phyloP scores from a whole-genome alignment of 92 coral and sea anemone species.

The Epizoanthus ramosus region DNA sequence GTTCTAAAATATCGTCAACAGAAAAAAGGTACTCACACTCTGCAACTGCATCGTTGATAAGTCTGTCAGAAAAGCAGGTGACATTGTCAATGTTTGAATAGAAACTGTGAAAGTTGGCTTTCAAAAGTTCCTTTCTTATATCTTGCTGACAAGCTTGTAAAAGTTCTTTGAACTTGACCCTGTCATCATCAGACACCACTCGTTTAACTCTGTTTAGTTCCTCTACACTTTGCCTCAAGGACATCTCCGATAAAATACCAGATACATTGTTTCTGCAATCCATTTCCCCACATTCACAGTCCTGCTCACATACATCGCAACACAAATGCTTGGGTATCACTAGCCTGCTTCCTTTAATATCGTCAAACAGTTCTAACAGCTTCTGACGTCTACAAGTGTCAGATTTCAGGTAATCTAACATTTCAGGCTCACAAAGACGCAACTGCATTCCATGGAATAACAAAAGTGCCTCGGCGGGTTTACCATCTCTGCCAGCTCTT shows the following conservation, averaged over 20 bases:
- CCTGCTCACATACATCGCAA: too few species aligned
- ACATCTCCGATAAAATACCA: not conserved
- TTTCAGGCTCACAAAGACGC: constrained; percentile 42
- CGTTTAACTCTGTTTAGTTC: not conserved
- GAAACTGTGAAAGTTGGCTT: not conserved
- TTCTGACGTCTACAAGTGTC: constrained; percentile 15
- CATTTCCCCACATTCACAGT: too few species aligned
- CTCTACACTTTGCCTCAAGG: not conserved
- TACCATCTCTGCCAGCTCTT: constrained; percentile 57
- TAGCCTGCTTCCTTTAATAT: too few species aligned
- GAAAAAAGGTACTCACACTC: constrained; percentile 49
- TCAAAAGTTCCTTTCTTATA: too few species aligned
- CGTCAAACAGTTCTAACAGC: too few species aligned
- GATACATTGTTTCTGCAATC: too few species aligned
- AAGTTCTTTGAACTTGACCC: too few species aligned
- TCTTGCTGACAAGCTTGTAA: too few species aligned
- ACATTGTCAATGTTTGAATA: too few species aligned
- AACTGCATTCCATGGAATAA: constrained; percentile 53
- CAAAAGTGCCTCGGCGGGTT: constrained; percentile 47
- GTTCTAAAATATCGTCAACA: constrained; percentile 38
- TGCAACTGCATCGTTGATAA: constrained; percentile 28
- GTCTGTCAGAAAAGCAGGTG: constrained; percentile 18
- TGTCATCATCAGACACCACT: too few species aligned
- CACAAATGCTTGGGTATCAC: too few species aligned
- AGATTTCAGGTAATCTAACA: constrained; percentile 46